Base-by-base conservation (phyloP, 1,140 invertebrate genomes). In the Neuroterus valhalla region DNA sequence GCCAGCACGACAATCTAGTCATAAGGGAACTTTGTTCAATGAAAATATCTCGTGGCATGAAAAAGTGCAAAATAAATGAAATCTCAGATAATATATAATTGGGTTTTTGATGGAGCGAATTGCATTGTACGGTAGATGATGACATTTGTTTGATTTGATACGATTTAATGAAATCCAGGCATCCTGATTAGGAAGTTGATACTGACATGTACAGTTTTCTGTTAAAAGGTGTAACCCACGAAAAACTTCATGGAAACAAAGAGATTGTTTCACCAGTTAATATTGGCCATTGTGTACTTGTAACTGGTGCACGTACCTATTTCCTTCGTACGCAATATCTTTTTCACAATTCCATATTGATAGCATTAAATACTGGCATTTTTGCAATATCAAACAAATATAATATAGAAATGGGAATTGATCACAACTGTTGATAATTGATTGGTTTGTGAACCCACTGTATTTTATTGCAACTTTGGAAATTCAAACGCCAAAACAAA, bases 321-420 rank as follows among this genome's bases (percentile, higher is more conserved):
- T 86, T 81, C 79, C 78, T 84, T 84, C 81, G 75, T 82, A 84
- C 52, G 78, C 72, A 71, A 50, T 23, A 77, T 82, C 71, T 81
- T 83, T 87, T 81, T 82, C 71, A 78, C 71, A 55, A 77, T 79
- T 81, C 81, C 81, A 80, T 79, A 78, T 85, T 76, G 79, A 78
- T 79, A 82, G 81, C 78, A 84, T 83, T 84, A 82, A 84, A 21
- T 50, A 87, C 83, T 81, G 76, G 78, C 77, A 84, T 86, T 83
- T 85, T 86, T 81, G 77, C 79, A 85, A 82, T 82, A 85, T 86
- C 82, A 81, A 84, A 87, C 82, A 88, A 88, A 88, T 86, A 84
- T 85, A 84, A 75, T 82, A 81, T 79, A 76, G 68, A 73, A 74
- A 38, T 11, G 19, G 8, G 19, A 50, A 50, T 17, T 21, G 17